These are phyloP conservation scores for Epiblema foenella DNA, from an alignment of 2,888 invertebrate species.

Conservation along the genomic window DNA sequence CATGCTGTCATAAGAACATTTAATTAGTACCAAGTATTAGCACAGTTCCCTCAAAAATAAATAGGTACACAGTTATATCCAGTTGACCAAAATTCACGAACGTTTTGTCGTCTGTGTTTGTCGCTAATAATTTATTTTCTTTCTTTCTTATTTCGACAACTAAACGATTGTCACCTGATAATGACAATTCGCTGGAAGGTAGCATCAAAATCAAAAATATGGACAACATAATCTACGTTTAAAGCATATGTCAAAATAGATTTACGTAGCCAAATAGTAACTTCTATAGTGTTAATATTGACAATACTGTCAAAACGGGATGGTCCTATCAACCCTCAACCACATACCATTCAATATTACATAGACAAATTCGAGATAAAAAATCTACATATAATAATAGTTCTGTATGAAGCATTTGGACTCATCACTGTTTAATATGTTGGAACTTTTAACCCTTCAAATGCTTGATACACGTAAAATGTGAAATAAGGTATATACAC, in stretches of 20 bases:
- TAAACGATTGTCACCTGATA: too few species aligned
- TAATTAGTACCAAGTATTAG: not conserved
- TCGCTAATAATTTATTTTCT: too few species aligned
- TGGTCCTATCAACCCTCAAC: constrained; percentile 28
- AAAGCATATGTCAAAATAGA: not conserved
- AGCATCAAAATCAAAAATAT: not conserved
- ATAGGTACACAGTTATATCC: not conserved
- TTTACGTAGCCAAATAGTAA: not conserved
- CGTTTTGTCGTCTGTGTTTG: too few species aligned
- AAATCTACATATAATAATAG: constrained; percentile 27
- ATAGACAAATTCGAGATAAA: constrained; percentile 36
- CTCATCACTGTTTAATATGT: constrained; percentile 6
- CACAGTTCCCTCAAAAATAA: not conserved
- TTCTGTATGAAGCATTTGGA: constrained; percentile 12
- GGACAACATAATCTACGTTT: not conserved
- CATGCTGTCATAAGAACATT: constrained; percentile 6
- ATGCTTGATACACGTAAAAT: not conserved
- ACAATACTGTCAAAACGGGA: constrained; percentile 15
- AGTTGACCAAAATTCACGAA: not conserved
- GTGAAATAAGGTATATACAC: not conserved
- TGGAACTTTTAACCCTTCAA: not conserved
- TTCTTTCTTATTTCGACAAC: too few species aligned
- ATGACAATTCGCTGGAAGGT: too few species aligned
- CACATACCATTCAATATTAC: constrained; percentile 21
- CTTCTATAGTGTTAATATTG: not conserved